phyloP scores from a whole-genome alignment of 64 coral and sea anemone genomes.

The Anthopleura sola region DNA sequence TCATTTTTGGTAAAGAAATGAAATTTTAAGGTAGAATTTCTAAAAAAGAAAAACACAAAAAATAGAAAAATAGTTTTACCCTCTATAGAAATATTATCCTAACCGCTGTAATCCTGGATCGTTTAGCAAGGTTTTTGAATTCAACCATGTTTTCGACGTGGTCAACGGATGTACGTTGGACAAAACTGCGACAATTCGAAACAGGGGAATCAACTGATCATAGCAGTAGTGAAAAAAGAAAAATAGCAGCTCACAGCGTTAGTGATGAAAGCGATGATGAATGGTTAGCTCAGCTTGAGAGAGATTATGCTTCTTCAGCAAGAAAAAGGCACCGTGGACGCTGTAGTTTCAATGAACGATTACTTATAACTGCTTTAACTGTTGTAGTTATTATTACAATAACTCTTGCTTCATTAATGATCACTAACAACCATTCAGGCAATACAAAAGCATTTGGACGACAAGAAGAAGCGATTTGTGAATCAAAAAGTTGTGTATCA shows the following conservation, averaged over 20 bases:
- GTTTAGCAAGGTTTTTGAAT: neutral
- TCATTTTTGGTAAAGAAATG: too few species aligned
- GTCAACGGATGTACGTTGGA: slow-evolving; percentile 80
- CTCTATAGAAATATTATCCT: neutral
- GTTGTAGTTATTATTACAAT: slow-evolving; percentile 61
- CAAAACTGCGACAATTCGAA: slow-evolving; percentile 82
- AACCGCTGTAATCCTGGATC: neutral
- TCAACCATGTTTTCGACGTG: slow-evolving; percentile 40
- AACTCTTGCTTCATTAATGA: slow-evolving; percentile 66
- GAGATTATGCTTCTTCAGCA: slow-evolving; percentile 80
- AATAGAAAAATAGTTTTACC: neutral
- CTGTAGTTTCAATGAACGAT: slow-evolving; percentile 66
- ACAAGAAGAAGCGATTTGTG: slow-evolving; percentile 47
- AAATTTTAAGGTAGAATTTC: too few species aligned
- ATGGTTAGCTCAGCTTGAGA: slow-evolving; percentile 81
- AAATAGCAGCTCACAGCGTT: slow-evolving; percentile 40
- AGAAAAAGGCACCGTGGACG: slow-evolving; percentile 45
- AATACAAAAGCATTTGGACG: neutral
- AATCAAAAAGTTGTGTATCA: slow-evolving; percentile 71
- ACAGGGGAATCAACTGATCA: slow-evolving; percentile 36
- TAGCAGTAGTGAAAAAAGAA: slow-evolving; percentile 55
- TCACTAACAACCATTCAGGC: slow-evolving; percentile 37
- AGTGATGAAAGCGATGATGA: slow-evolving; percentile 91
- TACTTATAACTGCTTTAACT: slow-evolving; percentile 46
- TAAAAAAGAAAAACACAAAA: too few species aligned